Conservation (phyloP, 1,140 invertebrate species). For the Protaetia brevitarsis region DNA sequence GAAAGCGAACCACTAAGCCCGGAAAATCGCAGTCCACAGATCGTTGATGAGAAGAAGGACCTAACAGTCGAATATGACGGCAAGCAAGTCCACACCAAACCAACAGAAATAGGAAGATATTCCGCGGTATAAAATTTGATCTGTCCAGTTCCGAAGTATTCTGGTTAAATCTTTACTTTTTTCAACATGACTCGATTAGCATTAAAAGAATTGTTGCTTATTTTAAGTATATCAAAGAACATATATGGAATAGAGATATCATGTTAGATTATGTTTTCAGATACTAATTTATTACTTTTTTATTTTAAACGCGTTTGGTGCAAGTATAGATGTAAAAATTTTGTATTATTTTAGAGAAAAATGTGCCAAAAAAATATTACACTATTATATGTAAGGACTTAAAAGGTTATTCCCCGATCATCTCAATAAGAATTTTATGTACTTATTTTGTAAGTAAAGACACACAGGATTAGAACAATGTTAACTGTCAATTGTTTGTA, state of each 20-base stretch:
- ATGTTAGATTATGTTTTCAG: too few species aligned
- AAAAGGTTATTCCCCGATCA: too few species aligned
- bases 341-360: background rate
- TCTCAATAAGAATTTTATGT: background rate
- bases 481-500: constrained; percentile 19
- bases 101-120: constrained; percentile 76
- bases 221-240: too few species aligned
- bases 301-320: background rate
- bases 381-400: background rate
- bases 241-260: too few species aligned
- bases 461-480: background rate
- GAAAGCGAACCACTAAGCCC: constrained; percentile 77
- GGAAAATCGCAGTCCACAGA: constrained; percentile 56
- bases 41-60: constrained; percentile 67
- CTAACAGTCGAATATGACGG: constrained; percentile 78
- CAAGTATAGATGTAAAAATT: background rate
- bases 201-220: background rate
- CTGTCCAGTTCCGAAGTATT: background rate
- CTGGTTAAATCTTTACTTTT: background rate
- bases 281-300: constrained; percentile 15
- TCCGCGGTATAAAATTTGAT: constrained; percentile 65
- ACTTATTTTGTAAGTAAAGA: background rate
- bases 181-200: background rate
- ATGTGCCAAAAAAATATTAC: constrained; percentile 1
- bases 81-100: constrained; percentile 72